Evolutionary conservation across 2,888 invertebrate species (phyloP), one percentile per base, ranked within the genome.

Genomic region (Epinotia nisella): DNA sequence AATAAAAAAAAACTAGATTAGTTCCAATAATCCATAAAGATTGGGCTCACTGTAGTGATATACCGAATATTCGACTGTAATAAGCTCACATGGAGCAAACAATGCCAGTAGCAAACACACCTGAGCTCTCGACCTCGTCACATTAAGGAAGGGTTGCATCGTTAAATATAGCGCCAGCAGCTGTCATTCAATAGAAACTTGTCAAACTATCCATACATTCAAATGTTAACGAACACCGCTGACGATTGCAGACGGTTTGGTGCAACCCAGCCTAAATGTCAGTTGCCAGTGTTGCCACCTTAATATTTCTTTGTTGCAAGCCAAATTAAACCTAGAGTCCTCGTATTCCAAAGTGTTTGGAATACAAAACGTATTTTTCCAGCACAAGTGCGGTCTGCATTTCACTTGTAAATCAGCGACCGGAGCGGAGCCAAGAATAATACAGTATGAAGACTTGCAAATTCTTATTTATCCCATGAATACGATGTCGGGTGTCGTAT

Each of bases 311-410:
- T 21, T 13, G n/a, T 2, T 62, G 5, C 24, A 35, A 41, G 55
- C 41, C 9, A 66, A 66, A 66, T 66, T 41, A 66, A 66, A 29
- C 21, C 68, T 10, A n/a, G 49, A 62, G 39, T 15, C 55, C 55
- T n/a, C 19, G 2, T 35, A 35, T 56, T 60, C 29, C 53, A 19
- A 56, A 62, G 56, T 67, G 60, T 29, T 55, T 56, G 45, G 64
- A 70, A 70, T 72, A 55, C 67, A 35, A 56, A 72, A 67, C 61
- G 21, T 72, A 68, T 62, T 72, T 68, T 71, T 60, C 66, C 67
- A 41, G 35, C 39, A 56, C 67, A 49, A 56, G 71, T 45, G 55
- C 39, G 3, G 49, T 61, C 61, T 56, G 45, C 56, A 72, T 72
- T 72, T 72, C 61, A 56, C 61, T 72, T 72, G 72, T 49, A 72